Conservation (phyloP, 1,140 invertebrate species). For the Elymnias hypermnestra region DNA sequence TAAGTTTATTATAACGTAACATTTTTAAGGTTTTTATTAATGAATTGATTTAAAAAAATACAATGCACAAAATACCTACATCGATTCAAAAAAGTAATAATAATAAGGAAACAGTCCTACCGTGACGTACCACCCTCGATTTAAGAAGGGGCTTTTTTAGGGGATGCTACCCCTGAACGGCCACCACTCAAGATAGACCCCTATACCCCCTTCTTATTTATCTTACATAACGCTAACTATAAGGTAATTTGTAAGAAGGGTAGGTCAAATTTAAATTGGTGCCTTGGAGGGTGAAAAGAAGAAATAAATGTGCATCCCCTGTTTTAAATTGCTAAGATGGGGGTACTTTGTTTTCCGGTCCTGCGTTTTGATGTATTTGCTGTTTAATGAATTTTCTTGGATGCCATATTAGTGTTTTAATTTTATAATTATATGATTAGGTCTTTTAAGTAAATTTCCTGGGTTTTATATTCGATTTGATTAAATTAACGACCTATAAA, state of each 20-base stretch:
- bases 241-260: slow-evolving; percentile 21
- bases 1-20: too few relatives aligned
- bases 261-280: slow-evolving; percentile 33
- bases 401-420: too few relatives aligned
- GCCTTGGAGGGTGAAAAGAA: slow-evolving; percentile 43
- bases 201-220: slow-evolving; percentile 17
- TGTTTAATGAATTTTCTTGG: neutral
- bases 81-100: slow-evolving; percentile 29
- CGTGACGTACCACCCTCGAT: slow-evolving; percentile 34
- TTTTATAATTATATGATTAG: too few relatives aligned
- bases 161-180: slow-evolving; percentile 27
- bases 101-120: slow-evolving; percentile 39
- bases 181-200: slow-evolving; percentile 34
- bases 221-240: slow-evolving; percentile 17
- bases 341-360: slow-evolving; percentile 34
- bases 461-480: too few relatives aligned
- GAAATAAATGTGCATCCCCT: slow-evolving; percentile 52
- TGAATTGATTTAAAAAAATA: too few relatives aligned
- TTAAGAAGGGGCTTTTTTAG: slow-evolving; percentile 52
- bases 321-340: slow-evolving; percentile 60
- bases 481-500: too few relatives aligned
- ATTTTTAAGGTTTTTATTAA: too few relatives aligned
- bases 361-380: slow-evolving; percentile 31
- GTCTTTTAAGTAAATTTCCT: too few relatives aligned
- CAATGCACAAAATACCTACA: slow-evolving; percentile 17